Percentiles rank a stretch among this genome's conserved stretches.
Conservation (phyloP, 2,888 invertebrate genomes). For the Hedya salicella region DNA sequence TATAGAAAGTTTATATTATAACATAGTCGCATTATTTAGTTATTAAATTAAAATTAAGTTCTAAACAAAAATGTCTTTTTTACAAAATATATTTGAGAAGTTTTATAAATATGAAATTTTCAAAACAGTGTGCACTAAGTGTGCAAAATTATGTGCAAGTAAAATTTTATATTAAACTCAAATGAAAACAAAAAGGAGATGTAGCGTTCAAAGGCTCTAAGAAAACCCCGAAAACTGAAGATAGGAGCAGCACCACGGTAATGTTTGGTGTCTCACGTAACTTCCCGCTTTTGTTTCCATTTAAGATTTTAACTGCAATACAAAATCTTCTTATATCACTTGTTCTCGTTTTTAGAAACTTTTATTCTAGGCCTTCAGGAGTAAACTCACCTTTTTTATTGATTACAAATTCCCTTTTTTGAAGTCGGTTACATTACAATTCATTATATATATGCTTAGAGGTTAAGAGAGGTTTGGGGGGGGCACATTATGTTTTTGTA, state of each 20-base stretch:
- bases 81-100: background rate
- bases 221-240: no score
- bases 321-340: slow-evolving; percentile 16
- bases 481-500: no score
- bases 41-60: background rate
- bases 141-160: slow-evolving; percentile 31
- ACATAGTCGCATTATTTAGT: background rate
- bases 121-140: background rate
- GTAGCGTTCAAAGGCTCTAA: no score
- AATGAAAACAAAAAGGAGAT: no score
- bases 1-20: background rate
- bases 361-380: slow-evolving; percentile 20
- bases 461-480: no score
- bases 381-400: background rate
- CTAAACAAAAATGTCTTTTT: background rate
- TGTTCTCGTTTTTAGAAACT: slow-evolving; percentile 9
- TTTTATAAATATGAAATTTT: background rate
- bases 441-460: no score
- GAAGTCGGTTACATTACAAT: no score
- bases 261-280: no score
- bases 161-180: slow-evolving; percentile 6
- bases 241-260: no score
- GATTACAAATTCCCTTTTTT: no score
- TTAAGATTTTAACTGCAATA: no score
- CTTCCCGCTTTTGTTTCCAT: no score